A percentile compares a stretch with the other conserved stretches of the same genome.
Evolutionary conservation across 2,888 invertebrate genomes (phyloP).

Genomic region (Melolontha melolontha): DNA sequence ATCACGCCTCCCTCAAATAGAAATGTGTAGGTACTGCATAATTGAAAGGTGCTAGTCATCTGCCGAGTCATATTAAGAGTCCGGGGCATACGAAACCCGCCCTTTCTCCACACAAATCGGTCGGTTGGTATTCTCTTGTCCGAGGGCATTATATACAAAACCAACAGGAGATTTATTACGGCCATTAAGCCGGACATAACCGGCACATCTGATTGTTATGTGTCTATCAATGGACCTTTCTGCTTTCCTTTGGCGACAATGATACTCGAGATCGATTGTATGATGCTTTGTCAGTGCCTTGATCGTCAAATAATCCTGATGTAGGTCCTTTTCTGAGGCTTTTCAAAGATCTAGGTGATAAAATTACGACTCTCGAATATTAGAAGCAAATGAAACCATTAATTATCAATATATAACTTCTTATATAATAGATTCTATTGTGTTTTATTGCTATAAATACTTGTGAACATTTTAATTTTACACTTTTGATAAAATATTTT

Average conservation of each 20-base stretch:
- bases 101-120: no score
- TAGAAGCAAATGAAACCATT: background rate
- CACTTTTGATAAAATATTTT: no score
- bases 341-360: conserved; percentile 22
- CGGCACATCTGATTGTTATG: conserved; percentile 19
- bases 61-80: background rate
- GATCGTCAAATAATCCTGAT: conserved; percentile 15
- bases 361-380: conserved; percentile 8
- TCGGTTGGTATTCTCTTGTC: no score
- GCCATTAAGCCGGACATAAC: conserved; percentile 20
- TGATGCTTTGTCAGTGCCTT: conserved; percentile 12
- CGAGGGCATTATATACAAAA: conserved; percentile 4
- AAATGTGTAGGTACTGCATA: conserved; percentile 4
- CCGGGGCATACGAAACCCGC: background rate
- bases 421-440: no score
- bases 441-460: no score
- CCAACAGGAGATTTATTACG: conserved; percentile 25
- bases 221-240: conserved; percentile 9
- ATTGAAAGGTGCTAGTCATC: conserved; percentile 14
- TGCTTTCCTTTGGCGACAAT: conserved; percentile 8
- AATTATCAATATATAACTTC: background rate
- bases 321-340: background rate
- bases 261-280: conserved; percentile 16
- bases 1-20: conserved; percentile 1
- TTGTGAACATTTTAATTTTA: no score